phyloP scores from a whole-genome alignment of 1,140 invertebrate genomes.

The Lutraria rhynchaena region DNA sequence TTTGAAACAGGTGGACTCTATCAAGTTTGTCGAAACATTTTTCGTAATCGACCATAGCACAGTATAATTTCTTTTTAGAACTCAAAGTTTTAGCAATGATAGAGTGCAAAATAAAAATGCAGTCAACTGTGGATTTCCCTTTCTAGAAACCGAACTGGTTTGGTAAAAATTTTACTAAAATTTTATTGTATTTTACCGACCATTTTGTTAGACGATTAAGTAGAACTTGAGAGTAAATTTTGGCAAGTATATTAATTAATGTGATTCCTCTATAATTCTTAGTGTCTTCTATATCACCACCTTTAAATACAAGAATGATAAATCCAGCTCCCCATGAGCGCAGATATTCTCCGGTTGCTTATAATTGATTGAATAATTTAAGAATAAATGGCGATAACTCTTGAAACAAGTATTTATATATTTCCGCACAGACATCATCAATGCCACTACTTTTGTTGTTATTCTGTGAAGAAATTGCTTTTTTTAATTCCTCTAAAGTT shows the following conservation, averaged over 20 bases:
- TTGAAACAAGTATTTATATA: conserved; percentile 1
- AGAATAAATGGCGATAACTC: conserved; percentile 2
- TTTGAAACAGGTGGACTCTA: neutral
- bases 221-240: too few species aligned
- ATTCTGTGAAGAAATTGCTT: conserved; percentile 7
- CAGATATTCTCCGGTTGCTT: conserved; percentile 2
- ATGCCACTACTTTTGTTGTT: neutral
- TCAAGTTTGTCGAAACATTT: conserved; percentile 11
- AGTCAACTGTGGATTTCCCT: conserved; percentile 22
- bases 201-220: too few species aligned
- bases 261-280: too few species aligned
- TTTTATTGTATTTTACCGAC: too few species aligned
- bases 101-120: conserved; percentile 37
- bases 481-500: neutral
- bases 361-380: conserved; percentile 13
- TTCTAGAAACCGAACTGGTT: too few species aligned
- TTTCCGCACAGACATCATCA: neutral
- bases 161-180: too few species aligned
- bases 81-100: conserved; percentile 10
- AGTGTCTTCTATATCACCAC: too few species aligned
- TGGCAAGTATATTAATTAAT: too few species aligned
- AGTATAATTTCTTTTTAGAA: conserved; percentile 7
- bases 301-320: too few species aligned
- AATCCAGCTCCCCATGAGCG: conserved; percentile 2
- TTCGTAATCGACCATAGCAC: conserved; percentile 5